These are phyloP conservation scores for Mamestra brassicae DNA, from an alignment of 2,888 invertebrate species.

Conservation along the genomic window DNA sequence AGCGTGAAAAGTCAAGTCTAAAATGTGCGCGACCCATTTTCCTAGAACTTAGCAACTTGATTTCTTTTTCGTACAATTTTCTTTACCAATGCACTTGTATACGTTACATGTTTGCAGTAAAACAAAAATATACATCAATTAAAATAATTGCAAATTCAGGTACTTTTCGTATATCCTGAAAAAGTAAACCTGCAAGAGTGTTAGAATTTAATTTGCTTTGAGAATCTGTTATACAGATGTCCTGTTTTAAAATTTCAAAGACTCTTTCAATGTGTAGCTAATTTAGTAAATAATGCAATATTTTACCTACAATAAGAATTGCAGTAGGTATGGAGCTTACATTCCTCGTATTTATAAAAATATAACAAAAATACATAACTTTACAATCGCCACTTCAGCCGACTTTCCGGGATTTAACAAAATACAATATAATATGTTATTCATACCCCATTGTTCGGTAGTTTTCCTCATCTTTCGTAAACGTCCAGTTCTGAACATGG, in stretches of 20 bases:
- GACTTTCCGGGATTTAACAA: not conserved
- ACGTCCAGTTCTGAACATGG: slow-evolving; percentile 12
- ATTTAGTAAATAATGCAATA: no score
- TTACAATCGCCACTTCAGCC: not conserved
- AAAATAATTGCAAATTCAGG: slow-evolving; percentile 13
- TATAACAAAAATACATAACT: not conserved
- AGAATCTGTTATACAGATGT: not conserved
- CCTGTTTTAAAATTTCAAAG: not conserved
- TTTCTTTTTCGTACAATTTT: slow-evolving; percentile 12
- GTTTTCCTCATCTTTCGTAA: slow-evolving; percentile 2
- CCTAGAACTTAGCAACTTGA: not conserved
- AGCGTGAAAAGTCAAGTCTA: slow-evolving; percentile 7
- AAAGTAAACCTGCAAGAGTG: not conserved
- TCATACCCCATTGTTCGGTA: not conserved
- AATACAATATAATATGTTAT: not conserved
- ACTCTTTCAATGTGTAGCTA: no score
- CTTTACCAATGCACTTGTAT: not conserved
- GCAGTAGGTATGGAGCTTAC: no score
- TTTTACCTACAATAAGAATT: no score
- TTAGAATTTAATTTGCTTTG: not conserved
- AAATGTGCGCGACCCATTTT: slow-evolving; percentile 24
- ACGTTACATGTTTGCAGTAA: slow-evolving; percentile 20
- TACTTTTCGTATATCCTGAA: not conserved
- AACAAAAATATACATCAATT: not conserved
- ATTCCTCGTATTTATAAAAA: no score